A percentile compares a stretch with the other conserved stretches of the same genome.
Evolutionary conservation across 2,888 invertebrate species (phyloP).

Genomic region (Cheilosia vulpina): DNA sequence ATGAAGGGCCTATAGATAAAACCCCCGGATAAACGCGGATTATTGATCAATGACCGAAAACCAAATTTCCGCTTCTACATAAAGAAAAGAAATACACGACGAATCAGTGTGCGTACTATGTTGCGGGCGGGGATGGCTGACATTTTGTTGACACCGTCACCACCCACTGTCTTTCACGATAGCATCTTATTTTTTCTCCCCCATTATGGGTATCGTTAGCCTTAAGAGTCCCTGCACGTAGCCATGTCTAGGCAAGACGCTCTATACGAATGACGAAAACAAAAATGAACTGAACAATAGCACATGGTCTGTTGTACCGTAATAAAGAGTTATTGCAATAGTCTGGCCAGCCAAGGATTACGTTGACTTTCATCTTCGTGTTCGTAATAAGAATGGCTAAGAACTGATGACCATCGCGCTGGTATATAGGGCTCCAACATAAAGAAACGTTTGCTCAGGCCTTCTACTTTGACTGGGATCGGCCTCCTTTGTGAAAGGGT

Average conservation of each 20-base stretch:
- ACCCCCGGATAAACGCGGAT: slow-evolving; percentile 34
- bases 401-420: slow-evolving; percentile 33
- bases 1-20: slow-evolving; percentile 25
- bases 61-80: slow-evolving; percentile 49
- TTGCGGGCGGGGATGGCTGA: slow-evolving; percentile 19
- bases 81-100: not conserved
- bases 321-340: slow-evolving; percentile 70
- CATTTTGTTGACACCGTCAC: slow-evolving; percentile 41
- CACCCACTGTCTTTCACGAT: not conserved
- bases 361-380: slow-evolving; percentile 38
- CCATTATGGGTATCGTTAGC: slow-evolving; percentile 33
- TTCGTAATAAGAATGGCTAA: slow-evolving; percentile 37
- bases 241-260: slow-evolving; percentile 6
- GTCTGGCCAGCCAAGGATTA: slow-evolving; percentile 53
- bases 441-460: slow-evolving; percentile 27
- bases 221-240: slow-evolving; percentile 46
- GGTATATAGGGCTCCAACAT: not conserved
- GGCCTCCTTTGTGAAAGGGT: slow-evolving; percentile 7
- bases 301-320: slow-evolving; percentile 69
- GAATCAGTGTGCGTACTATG: not conserved
- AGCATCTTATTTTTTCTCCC: slow-evolving; percentile 28
- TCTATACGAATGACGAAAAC: not conserved
- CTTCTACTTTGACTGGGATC: slow-evolving; percentile 22
- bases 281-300: slow-evolving; percentile 22
- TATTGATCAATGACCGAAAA: slow-evolving; percentile 59